Base-by-base conservation (phyloP, 23 tunicate species). In the Phallusia fumigata region DNA sequence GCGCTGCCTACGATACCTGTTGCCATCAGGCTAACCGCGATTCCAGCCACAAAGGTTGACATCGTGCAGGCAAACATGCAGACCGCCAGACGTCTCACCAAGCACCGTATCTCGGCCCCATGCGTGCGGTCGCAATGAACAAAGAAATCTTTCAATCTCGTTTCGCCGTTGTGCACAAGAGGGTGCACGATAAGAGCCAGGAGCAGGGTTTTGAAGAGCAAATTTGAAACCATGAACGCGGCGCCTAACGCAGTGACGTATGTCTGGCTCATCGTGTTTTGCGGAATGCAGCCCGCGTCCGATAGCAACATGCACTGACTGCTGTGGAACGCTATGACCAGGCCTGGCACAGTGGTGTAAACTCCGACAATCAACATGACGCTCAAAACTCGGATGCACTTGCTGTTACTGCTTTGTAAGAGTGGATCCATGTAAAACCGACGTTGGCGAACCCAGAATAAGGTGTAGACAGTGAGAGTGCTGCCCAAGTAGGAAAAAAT, bases 391-490 rank as follows among this genome's bases (percentile, higher is more conserved):
- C 69, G 69, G 15, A 58, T 58, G 69, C 26, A 21, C 13, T 24
- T 58, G 69, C 28, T 58, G 69, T 58, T 58, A 16, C 28, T 58
- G 69, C 13, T 58, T 24, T 24, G 69, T 58, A 58, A 13, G 3
- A 58, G 69, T 58, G 69, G 69, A 24, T 58, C 69, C 69, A 58
- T 58, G 69, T 58, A 58, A 58, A 58, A 58, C 16, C 28, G 26
- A 2, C 69, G 69, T 13, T 58, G 69, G 26, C 69, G 69, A 5
- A 58, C 16, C 69, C 69, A 58, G 69, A 58, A 58, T 58, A 58
- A 58, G 5, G 69, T 58, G 69, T 58, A 58, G 15, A 58, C 69
- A 24, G 69, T 58, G 26, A 58, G 69, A 24, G 69, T 58, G 69
- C 69, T 58, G 16, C 69, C 69, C 3, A 58, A 21, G 69, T 58